Percentiles rank a stretch among this genome's conserved stretches.
Conservation (phyloP, 2,113 vertebrate genomes). For the Planiliza haematocheilus region DNA sequence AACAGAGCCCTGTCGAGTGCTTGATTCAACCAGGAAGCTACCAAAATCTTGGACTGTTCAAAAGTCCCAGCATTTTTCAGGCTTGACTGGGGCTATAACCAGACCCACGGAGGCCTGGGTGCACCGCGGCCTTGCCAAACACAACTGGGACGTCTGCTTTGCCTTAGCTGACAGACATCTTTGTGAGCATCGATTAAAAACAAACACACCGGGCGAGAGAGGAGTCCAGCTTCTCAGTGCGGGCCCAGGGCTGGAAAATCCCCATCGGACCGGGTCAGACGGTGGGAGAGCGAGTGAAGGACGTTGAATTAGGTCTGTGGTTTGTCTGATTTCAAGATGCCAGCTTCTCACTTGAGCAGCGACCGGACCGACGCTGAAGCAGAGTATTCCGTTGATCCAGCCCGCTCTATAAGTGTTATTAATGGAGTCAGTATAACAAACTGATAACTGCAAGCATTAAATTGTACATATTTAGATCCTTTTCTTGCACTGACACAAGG, state of each 20-base stretch:
- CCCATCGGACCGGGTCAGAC: conserved; percentile 32
- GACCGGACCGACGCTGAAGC: not conserved
- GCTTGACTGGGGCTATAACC: conserved; percentile 35
- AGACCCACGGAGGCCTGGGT: conserved; percentile 45
- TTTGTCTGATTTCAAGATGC: not conserved
- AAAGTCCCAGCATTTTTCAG: conserved; percentile 40
- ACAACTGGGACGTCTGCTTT: conserved; percentile 71
- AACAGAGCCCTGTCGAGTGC: conserved; percentile 13
- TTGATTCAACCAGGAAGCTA: conserved; percentile 23
- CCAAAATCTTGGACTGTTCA: conserved; percentile 20
- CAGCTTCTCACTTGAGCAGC: not conserved
- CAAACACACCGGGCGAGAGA: conserved; percentile 59
- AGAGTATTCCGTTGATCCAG: conserved; percentile 38
- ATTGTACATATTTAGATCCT: conserved; percentile 7
- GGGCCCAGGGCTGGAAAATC: conserved; percentile 56
- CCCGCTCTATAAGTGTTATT: conserved; percentile 46
- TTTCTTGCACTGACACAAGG: too few relatives aligned
- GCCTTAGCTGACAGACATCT: conserved; percentile 59
- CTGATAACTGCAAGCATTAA: not conserved
- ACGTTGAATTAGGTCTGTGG: not conserved
- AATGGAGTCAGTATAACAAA: conserved; percentile 29
- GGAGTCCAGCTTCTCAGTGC: conserved; percentile 50
- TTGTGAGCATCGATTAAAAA: conserved; percentile 66
- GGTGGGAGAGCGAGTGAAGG: conserved; percentile 6
- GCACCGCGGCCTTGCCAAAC: conserved; percentile 58